Conservation (phyloP, 2,888 invertebrate species). For the Drosophila algonquin region DNA sequence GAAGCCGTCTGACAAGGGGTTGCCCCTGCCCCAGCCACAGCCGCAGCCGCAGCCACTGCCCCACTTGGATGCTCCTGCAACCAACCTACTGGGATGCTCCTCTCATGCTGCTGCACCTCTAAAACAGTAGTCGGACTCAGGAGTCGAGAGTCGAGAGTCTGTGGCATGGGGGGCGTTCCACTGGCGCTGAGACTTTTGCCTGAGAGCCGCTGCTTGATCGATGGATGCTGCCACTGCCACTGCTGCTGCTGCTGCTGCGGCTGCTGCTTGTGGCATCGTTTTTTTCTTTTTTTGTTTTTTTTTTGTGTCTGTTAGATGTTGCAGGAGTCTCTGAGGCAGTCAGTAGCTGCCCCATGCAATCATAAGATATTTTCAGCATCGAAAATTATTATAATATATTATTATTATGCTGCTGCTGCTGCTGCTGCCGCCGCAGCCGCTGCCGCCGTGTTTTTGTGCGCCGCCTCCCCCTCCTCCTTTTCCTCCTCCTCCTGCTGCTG, state of each 20-base stretch:
- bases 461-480: conserved; percentile 1
- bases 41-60: background rate
- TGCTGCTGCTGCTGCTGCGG: background rate
- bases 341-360: conserved; percentile 60
- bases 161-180: conserved; percentile 66
- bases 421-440: background rate
- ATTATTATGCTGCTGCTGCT: conserved; percentile 67
- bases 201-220: conserved; percentile 54
- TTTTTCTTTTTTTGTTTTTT: conserved; percentile 14
- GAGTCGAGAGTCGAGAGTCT: background rate
- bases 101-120: conserved; percentile 1
- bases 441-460: conserved; percentile 35
- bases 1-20: conserved; percentile 81
- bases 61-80: background rate
- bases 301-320: conserved; percentile 46
- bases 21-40: conserved; percentile 20
- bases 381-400: conserved; percentile 83
- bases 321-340: conserved; percentile 4
- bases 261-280: conserved; percentile 29
- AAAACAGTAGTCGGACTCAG: conserved; percentile 39
- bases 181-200: conserved; percentile 36
- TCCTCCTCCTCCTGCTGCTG: background rate
- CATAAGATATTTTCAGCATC: conserved; percentile 81
- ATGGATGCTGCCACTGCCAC: conserved; percentile 41
- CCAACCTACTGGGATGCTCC: background rate